Base-by-base conservation (phyloP, 2,888 invertebrate species). In the Drosophila colorata region DNA sequence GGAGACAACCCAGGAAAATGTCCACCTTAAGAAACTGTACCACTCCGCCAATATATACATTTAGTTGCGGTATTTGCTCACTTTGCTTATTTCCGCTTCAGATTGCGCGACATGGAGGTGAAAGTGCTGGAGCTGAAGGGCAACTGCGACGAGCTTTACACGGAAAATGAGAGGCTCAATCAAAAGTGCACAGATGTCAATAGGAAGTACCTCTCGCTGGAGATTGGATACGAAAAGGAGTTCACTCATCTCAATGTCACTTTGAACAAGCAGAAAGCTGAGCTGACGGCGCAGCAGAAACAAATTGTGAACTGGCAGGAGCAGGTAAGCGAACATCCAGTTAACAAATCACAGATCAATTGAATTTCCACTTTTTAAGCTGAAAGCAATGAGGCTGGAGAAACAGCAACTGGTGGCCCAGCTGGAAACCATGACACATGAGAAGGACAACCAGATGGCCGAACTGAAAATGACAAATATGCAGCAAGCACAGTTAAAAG, bases 21-120 rank as follows among this genome's bases (percentile, higher is more conserved):
- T 2, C 0, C 4, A 33, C 2, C 18, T 74, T 0, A 56, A 16
- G 2, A 55, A 74, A 37, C 8, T 8, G 75, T 74, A 69, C 44
- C 0, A 14, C 16, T 35, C 1, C 3, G 25, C 8, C 9, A 13
- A 14, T 4, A 11, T 33, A 11, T 41, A 25, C 5, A 28, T 8
- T 4, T 4, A 9, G 18, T 14, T 23, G 4, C 2, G 4, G 7
- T 1, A 33, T 4, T 11, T 16, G 4, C 1, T 33, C 1, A 16
- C 8, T 4, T 0, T 20, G 8, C 14, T 18, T 14, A 0, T 23
- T 41, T 33, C 2, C 6, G 7, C 23, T 43, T 43, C 31, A 66
- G 66, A 7, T 5, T 56, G 8, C n/a, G 6, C 0, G 11, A 37
- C 16, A 4, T 16, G n/a, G 49, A 51, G 20, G 18, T 35, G 0